Evolutionary conservation across 1,140 invertebrate genomes (phyloP).

Genomic region (Calephelis nemesis): DNA sequence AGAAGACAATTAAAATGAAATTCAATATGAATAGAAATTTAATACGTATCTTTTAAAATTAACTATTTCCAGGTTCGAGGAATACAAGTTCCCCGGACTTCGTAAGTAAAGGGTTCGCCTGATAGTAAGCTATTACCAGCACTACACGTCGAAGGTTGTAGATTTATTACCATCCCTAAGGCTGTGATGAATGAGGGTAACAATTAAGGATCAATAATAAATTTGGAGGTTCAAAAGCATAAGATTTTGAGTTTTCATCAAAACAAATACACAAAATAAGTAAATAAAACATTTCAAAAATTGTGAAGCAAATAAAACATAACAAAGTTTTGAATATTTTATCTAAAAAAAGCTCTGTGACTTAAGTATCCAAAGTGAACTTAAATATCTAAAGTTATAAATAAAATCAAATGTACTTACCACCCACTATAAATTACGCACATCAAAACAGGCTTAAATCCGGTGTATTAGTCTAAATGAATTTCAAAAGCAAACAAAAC

Average conservation of each 20-base stretch:
- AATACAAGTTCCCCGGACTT: no score
- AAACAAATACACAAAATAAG: background rate
- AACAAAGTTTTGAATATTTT: background rate
- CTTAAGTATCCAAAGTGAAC: background rate
- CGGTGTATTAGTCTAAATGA: conserved; percentile 41
- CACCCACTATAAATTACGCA: conserved; percentile 2
- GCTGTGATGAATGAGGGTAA: background rate
- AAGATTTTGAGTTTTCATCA: background rate
- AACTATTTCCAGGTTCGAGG: no score
- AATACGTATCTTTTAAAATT: no score
- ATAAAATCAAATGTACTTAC: conserved; percentile 17
- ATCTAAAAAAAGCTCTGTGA: background rate
- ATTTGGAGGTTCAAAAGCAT: background rate
- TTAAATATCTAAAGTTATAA: background rate
- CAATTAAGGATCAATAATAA: background rate
- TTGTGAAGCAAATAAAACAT: background rate
- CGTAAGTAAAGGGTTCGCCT: no score
- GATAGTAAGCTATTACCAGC: no score
- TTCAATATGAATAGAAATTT: no score
- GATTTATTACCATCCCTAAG: conserved; percentile 1
- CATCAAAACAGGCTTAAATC: conserved; percentile 34
- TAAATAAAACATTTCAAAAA: background rate
- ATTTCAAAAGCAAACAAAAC: conserved; percentile 57
- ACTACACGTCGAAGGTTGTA: background rate
- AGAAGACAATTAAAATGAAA: no score